Base-by-base conservation (phyloP, 2,888 invertebrate species). In the Hedya salicella region DNA sequence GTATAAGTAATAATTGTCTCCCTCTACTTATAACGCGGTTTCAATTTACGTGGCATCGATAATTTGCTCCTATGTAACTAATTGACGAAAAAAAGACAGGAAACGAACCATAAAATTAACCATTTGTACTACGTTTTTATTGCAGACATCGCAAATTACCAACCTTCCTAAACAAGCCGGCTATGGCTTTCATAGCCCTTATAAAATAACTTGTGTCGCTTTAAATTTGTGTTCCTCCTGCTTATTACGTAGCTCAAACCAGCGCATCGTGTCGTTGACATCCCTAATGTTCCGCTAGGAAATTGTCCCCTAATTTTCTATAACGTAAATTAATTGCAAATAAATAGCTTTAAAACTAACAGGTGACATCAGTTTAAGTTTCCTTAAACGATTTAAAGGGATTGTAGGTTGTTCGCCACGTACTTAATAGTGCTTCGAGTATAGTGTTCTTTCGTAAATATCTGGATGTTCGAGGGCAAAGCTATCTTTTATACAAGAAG, bases 51-150 rank as follows among this genome's bases (percentile, higher is more conserved):
- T 46, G n/a, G 30, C 32, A 19, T 13, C 42, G 56, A 19, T 46
- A 46, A 57, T 36, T 8, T 36, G 9, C 2, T 36, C 36, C 36
- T 9, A 9, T 44, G n/a, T 32, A 25, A 46, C 32, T 56, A 56
- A 16, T 56, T 16, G 32, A 11, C 4, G 44, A 5, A 9, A 40
- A 13, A 53, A 32, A 17, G 46, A 46, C 44, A 44, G 44, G 44
- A 44, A 57, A 32, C 30, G 6, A 32, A 17, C 44, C 56, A 57
- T 57, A 44, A 57, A 42, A 54, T 30, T 56, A 44, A 16, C 3
- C 30, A 32, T 16, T 44, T 44, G 14, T 42, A 30, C 9, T 6
- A 39, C 6, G 4, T 14, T 42, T 30, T 30, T 6, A 5, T 36
- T 36, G 16, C 16, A 17, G 42, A 17, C 1, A 44, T 44, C 0